Base-by-base conservation (phyloP, 2,888 invertebrate species). In the Andrena bicolor region DNA sequence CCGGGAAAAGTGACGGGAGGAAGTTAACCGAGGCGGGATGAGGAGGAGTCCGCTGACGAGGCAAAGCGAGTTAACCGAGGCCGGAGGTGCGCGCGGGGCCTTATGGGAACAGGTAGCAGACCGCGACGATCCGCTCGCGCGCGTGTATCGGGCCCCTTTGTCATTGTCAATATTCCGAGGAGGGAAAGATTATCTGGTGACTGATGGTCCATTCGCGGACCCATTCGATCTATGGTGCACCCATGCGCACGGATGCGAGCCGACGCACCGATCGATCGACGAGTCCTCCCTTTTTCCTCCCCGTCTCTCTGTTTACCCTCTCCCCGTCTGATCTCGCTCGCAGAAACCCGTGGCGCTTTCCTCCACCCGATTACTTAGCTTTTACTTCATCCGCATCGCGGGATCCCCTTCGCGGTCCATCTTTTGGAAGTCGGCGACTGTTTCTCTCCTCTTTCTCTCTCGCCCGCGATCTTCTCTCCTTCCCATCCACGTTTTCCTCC, bases 121-220 rank as follows among this genome's bases (percentile, higher is more conserved):
- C 68, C 74, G 79, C 72, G 77, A 61, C 56, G 76, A 74, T 71
- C 73, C 26, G 66, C 74, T 77, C 82, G 80, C 80, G 78, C 86
- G 78, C 86, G 78, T 78, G 82, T 76, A 73, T 78, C 83, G 84
- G 83, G 75, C 83, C 86, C 89, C 90, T 91, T 90, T 91, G 90
- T 91, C 91, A 91, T 88, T 91, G 91, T 90, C 91, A 90, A 91
- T 91, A 91, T 90, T 87, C 86, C 88, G 83, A 86, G 89, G 82
- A 84, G 84, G 88, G 78, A 87, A 87, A 90, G 91, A 91, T 91
- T 91, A 90, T 90, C 90, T 87, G 88, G 89, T 91, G 90, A 91
- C 87, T 90, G 90, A 90, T 91, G 91, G 88, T 85, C 87, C 88
- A 83, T 88, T 89, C 87, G 86, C 87, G 82, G 81, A 83, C 76